These are phyloP conservation scores for Perognathus longimembris DNA, from an alignment of 2,113 vertebrate species.

Conservation along the genomic window DNA sequence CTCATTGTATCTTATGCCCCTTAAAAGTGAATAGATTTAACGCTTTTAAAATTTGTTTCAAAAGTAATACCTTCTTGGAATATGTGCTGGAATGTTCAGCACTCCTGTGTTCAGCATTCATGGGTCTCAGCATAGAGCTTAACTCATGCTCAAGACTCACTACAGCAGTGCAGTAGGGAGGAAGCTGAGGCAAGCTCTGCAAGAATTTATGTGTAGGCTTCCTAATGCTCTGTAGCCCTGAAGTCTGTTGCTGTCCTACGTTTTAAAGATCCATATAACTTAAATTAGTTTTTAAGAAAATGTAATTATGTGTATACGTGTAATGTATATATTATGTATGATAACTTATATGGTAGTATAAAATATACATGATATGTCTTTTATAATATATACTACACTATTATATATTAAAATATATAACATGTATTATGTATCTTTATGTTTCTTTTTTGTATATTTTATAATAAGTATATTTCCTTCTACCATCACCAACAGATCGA, in stretches of 20 bases:
- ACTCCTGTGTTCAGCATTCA: neutral
- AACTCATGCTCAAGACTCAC: neutral
- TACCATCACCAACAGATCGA: neutral
- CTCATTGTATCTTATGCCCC: neutral
- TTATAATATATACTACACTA: neutral
- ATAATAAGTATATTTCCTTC: neutral
- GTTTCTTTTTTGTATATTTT: neutral
- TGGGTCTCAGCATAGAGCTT: neutral
- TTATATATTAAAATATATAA: too few species aligned
- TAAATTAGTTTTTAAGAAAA: neutral
- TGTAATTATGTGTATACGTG: neutral
- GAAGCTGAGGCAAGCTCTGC: neutral
- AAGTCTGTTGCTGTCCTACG: neutral
- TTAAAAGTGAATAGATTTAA: constrained; percentile 18
- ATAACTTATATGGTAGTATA: too few species aligned
- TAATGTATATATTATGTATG: too few species aligned
- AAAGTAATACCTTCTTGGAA: neutral
- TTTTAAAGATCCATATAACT: neutral
- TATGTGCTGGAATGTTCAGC: neutral
- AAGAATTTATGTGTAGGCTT: neutral
- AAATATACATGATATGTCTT: too few species aligned
- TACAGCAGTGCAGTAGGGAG: neutral
- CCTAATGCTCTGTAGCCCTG: neutral
- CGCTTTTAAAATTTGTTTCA: neutral
- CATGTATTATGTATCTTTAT: neutral